Conservation (phyloP, 2,113 vertebrate genomes). For the Nanorana parkeri region DNA sequence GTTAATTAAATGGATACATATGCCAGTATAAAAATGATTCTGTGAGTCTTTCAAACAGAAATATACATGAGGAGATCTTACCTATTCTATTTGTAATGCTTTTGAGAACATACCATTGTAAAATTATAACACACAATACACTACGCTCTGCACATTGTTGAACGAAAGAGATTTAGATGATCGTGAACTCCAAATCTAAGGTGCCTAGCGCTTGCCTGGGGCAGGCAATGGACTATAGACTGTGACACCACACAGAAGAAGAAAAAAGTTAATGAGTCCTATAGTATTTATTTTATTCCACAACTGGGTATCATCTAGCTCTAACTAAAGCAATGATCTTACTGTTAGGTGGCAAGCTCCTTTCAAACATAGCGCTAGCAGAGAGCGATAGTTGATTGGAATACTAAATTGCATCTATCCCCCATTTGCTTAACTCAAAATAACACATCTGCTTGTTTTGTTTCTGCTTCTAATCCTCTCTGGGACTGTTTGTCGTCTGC, state of each 20-base stretch:
- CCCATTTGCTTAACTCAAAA: constrained; percentile 41
- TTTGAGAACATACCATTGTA: background rate
- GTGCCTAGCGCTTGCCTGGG: background rate
- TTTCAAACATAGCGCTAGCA: constrained; percentile 20
- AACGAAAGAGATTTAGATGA: background rate
- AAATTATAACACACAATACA: background rate
- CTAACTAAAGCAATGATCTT: background rate
- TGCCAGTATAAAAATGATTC: too few relatives aligned
- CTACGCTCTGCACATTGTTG: background rate
- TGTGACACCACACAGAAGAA: background rate
- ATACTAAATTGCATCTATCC: constrained; percentile 37
- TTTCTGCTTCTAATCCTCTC: constrained; percentile 51
- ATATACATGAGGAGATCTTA: background rate
- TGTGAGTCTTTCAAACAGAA: background rate
- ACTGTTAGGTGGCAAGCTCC: constrained; percentile 10
- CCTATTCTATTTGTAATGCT: background rate
- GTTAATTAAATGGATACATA: too few relatives aligned
- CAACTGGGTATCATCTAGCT: background rate
- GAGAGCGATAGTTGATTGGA: constrained; percentile 30
- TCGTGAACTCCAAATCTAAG: background rate
- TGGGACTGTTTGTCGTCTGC: constrained; percentile 47
- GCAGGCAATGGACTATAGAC: background rate
- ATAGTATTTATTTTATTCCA: constrained; percentile 6
- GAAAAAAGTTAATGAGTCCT: background rate
- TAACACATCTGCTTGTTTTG: constrained; percentile 55